Evolutionary conservation across 2,797 vertebrate genomes (phyloP).

Genomic region (Xenops minutus): DNA sequence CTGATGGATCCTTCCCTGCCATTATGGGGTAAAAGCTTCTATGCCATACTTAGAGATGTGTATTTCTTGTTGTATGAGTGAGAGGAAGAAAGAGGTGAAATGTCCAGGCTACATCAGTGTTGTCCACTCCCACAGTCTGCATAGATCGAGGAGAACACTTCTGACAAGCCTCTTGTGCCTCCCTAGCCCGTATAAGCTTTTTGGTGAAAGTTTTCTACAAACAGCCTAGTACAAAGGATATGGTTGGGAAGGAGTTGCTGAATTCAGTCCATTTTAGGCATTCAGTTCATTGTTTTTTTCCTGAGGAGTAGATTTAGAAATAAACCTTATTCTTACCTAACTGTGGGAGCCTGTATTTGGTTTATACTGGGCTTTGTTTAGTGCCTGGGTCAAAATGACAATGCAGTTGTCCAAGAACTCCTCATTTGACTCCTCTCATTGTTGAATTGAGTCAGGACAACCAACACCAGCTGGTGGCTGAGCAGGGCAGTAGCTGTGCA

Average conservation of each 20-base stretch:
- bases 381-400: not conserved
- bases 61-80: not conserved
- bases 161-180: not conserved
- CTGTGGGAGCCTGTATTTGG: not conserved
- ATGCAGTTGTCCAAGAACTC: not conserved
- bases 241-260: not conserved
- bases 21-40: slow-evolving; percentile 77
- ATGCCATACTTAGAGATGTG: not conserved
- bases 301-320: not conserved
- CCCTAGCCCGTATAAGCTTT: not conserved
- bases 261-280: not conserved
- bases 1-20: slow-evolving; percentile 77
- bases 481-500: not conserved
- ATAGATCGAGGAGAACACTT: not conserved
- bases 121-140: not conserved
- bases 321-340: not conserved
- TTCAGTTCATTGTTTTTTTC: not conserved
- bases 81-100: not conserved
- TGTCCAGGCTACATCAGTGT: not conserved
- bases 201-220: not conserved
- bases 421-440: not conserved
- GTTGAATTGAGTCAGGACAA: not conserved
- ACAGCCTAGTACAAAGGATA: not conserved
- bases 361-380: not conserved
- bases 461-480: not conserved